Evolutionary conservation across 2,888 invertebrate species (phyloP).

Genomic region (Ceramica pisi): DNA sequence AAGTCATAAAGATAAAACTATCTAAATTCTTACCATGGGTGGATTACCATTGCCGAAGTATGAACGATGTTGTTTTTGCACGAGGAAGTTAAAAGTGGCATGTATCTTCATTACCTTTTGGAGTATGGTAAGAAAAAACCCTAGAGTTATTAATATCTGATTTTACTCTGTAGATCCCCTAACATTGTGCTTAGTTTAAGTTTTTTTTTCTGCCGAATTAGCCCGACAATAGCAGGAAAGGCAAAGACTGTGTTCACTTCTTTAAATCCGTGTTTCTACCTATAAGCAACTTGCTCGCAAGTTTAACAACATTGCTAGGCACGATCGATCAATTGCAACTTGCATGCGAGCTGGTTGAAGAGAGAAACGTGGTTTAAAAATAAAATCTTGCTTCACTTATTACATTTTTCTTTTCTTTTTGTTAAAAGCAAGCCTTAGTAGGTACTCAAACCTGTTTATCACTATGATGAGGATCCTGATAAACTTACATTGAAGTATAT

Average conservation of each 20-base stretch:
- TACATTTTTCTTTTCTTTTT: not conserved
- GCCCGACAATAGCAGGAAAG: no score
- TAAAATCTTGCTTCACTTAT: not conserved
- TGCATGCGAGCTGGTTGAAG: no score
- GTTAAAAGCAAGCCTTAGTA: not conserved
- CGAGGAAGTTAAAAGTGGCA: conserved; percentile 71
- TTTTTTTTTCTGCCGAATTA: not conserved
- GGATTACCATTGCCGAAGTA: conserved; percentile 69
- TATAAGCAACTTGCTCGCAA: no score
- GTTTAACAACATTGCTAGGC: no score
- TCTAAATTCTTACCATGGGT: conserved; percentile 60
- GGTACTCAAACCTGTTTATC: not conserved
- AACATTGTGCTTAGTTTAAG: not conserved
- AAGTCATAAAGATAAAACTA: conserved; percentile 9
- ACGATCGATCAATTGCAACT: no score
- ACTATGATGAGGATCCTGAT: no score
- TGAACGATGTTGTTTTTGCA: conserved; percentile 73
- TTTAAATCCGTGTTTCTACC: no score
- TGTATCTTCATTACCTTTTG: conserved; percentile 64
- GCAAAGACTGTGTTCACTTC: no score
- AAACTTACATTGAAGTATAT: no score
- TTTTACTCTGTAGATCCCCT: not conserved
- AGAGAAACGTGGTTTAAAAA: no score
- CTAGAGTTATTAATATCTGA: not conserved
- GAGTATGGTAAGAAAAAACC: conserved; percentile 66